Conservation (phyloP, 2,888 invertebrate genomes). For the Campoplex nolae region DNA sequence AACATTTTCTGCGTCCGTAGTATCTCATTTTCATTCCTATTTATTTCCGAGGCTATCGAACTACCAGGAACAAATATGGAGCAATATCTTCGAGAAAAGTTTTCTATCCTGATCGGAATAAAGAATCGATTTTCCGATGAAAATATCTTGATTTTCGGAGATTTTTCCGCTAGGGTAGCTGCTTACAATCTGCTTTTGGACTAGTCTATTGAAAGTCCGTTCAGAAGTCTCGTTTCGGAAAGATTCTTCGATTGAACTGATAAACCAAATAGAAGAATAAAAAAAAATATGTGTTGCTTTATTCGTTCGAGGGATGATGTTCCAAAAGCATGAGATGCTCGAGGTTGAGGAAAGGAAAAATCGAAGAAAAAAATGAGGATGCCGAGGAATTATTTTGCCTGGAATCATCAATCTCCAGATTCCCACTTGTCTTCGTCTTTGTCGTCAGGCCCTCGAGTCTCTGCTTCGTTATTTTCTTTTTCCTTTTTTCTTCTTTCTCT, state of each 20-base stretch:
- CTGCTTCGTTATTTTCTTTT: constrained; percentile 58
- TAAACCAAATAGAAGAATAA: background rate
- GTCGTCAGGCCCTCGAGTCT: constrained; percentile 29
- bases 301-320: constrained; percentile 10
- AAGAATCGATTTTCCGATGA: constrained; percentile 31
- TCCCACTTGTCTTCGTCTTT: constrained; percentile 51
- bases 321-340: background rate
- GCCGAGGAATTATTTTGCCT: constrained; percentile 53
- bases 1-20: background rate
- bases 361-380: constrained; percentile 22
- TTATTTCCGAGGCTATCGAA: constrained; percentile 13
- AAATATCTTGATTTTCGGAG: background rate
- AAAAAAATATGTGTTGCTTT: background rate
- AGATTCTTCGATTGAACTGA: background rate
- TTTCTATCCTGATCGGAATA: constrained; percentile 3
- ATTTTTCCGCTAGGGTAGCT: background rate
- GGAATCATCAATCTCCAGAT: constrained; percentile 62
- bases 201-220: background rate
- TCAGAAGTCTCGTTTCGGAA: background rate
- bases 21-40: constrained; percentile 5
- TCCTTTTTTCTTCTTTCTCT: constrained; percentile 22
- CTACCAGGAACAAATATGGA: constrained; percentile 59
- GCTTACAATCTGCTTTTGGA: background rate
- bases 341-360: constrained; percentile 31
- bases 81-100: constrained; percentile 57